Conservation (phyloP, 2,797 vertebrate species). For the Craterocephalus amniculus region DNA sequence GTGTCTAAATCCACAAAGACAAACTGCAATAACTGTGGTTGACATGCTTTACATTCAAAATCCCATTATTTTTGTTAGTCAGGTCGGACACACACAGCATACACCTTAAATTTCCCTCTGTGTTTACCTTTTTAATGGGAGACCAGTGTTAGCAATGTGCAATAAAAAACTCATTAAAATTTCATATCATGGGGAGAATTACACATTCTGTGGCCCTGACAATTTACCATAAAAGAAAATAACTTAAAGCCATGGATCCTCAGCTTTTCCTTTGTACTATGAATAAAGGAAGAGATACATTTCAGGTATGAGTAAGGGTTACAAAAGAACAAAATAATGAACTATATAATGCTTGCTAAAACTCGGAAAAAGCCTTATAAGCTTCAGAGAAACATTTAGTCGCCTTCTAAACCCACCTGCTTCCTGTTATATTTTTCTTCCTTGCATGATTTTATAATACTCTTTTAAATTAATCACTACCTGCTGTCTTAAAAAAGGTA, state of each 20-base stretch:
- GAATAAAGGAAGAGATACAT: conserved; percentile 6
- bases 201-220: conserved; percentile 33
- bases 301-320: background rate
- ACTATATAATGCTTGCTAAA: background rate
- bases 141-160: conserved; percentile 39
- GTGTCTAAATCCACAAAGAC: conserved; percentile 9
- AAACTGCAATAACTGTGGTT: conserved; percentile 29
- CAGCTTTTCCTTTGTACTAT: background rate
- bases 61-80: conserved; percentile 29
- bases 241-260: background rate
- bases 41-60: conserved; percentile 38
- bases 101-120: conserved; percentile 46
- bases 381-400: background rate
- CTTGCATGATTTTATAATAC: background rate
- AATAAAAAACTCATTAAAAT: conserved; percentile 72
- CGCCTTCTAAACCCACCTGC: background rate
- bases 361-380: conserved; percentile 11
- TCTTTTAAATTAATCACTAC: background rate
- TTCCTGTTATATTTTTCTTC: background rate
- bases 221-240: conserved; percentile 53
- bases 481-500: background rate
- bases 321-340: conserved; percentile 4
- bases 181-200: conserved; percentile 55
- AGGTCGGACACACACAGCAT: conserved; percentile 36
- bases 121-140: conserved; percentile 43